phyloP scores from a whole-genome alignment of 2,797 vertebrate species.

The Simalia tracyae region DNA sequence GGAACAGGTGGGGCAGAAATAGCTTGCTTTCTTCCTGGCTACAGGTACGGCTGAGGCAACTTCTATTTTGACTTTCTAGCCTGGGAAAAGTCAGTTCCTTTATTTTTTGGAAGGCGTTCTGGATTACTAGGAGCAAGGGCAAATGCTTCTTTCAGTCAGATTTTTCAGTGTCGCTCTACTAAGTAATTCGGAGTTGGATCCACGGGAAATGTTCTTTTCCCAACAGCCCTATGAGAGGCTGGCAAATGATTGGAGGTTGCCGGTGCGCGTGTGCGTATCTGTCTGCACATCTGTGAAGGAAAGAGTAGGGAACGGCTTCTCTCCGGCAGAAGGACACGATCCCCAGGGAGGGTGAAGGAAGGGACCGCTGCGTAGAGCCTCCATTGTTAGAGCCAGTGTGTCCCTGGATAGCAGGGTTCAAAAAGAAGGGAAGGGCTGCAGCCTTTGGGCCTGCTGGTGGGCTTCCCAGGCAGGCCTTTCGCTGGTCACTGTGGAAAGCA shows the following conservation, averaged over 20 bases:
- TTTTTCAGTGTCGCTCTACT: not conserved
- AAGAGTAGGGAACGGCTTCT: not conserved
- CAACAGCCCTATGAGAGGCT: not conserved
- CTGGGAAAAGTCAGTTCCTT: not conserved
- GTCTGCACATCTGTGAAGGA: not conserved
- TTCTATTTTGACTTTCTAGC: not conserved
- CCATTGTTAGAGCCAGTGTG: not conserved
- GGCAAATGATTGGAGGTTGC: not conserved
- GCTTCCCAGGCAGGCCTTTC: not conserved
- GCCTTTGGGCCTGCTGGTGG: too few species aligned
- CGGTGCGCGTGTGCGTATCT: rapidly evolving
- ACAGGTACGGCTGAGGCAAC: too few species aligned
- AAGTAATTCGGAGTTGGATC: not conserved
- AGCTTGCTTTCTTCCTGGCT: not conserved
- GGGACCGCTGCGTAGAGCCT: not conserved
- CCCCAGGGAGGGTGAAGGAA: not conserved
- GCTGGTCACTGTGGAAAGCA: not conserved
- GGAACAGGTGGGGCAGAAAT: conserved; percentile 65
- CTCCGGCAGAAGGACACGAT: not conserved
- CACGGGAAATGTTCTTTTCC: not conserved
- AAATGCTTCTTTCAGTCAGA: not conserved
- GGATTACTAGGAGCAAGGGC: not conserved
- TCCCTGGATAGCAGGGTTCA: not conserved
- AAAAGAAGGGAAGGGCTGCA: not conserved
- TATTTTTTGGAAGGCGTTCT: not conserved